phyloP scores from a whole-genome alignment of 1,140 invertebrate genomes.

The Camponotus floridanus region DNA sequence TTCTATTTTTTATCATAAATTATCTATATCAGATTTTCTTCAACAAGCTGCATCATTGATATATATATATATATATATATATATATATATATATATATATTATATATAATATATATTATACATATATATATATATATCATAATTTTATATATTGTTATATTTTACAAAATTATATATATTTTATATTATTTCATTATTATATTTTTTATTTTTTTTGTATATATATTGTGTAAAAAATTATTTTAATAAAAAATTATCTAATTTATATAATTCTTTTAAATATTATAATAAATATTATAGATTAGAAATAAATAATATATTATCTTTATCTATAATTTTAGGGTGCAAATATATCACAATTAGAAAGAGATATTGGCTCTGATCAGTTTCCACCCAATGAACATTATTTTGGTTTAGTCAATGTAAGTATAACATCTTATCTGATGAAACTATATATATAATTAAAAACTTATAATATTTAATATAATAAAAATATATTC shows the following conservation, averaged over 20 bases:
- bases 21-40: too few species aligned
- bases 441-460: neutral
- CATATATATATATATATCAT: neutral
- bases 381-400: slow-evolving; percentile 99
- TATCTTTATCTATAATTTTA: slow-evolving; percentile 83
- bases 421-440: slow-evolving; percentile 90
- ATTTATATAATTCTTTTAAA: neutral
- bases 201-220: neutral
- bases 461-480: neutral
- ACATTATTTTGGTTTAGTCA: slow-evolving; percentile 99
- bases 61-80: neutral
- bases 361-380: slow-evolving; percentile 98
- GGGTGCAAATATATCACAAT: slow-evolving; percentile 99
- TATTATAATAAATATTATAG: neutral
- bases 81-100: neutral
- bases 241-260: neutral
- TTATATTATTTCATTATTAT: neutral
- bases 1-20: too few species aligned
- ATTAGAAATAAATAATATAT: neutral
- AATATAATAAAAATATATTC: slow-evolving; percentile 64
- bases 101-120: too few species aligned
- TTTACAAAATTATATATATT: too few species aligned
- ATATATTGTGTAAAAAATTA: too few species aligned
- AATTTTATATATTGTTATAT: neutral
- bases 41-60: neutral